Evolutionary conservation across 2,888 invertebrate species (phyloP), one percentile per base, ranked within the genome.

Genomic region (Scaptomyza flava): DNA sequence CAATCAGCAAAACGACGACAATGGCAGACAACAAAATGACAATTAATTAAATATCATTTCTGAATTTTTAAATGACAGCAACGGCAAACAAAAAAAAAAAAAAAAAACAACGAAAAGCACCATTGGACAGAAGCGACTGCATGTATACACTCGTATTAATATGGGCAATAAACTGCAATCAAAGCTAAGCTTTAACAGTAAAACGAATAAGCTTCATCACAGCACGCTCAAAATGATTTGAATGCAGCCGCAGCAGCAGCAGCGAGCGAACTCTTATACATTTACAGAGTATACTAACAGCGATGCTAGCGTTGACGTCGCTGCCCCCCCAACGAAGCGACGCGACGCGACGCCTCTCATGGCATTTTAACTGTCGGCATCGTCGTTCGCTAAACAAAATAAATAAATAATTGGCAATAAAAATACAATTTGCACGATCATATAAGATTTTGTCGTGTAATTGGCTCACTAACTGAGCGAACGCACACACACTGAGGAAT

Each of bases 401-500:
- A 86, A 84, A 87, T 87, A 83, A 84, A 81, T 84, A 87, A 87
- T 87, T 84, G 85, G 72, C 87, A 84, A 84, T 84, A 84, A 81
- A 84, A 84, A 84, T 81, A 81, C 87, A 84, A 84, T 84, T 84
- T 84, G 87, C 87, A 85, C 87, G 83, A 84, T 84, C 87, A 79
- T 84, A 86, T 82, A 79, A 72, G 79, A 72, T 78, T 84, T 72
- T 82, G 82, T 72, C 72, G 54, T 81, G 78, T 86, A 71, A 80
- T 80, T 82, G 78, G 81, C 78, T 76, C 69, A 66, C 81, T 75
- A 69, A 81, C 65, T 67, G 61, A 66, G 14, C 9, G 41, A 43
- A 45, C 41, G 45, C 61, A 52, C 42, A 38, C 38, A 38, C 38
- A 38, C 38, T 17, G 17, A 17, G 17, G 17, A 14, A n/a, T 12